Conservation (phyloP, 2,113 vertebrate species). For the Gambusia affinis region DNA sequence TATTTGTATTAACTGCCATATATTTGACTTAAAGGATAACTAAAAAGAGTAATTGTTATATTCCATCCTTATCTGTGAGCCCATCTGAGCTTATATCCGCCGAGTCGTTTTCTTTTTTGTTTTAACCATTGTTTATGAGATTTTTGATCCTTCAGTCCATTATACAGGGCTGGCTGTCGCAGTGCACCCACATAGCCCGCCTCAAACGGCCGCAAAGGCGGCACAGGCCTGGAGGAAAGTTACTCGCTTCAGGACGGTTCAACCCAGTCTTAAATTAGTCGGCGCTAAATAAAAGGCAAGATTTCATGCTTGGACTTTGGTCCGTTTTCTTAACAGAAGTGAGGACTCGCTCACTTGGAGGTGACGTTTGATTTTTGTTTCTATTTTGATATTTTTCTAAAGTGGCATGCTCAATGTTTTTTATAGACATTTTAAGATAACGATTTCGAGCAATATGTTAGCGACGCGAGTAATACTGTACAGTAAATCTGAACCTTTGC, state of each 20-base stretch:
- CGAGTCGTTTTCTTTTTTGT: slow-evolving; percentile 47
- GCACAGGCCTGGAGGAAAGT: slow-evolving; percentile 5
- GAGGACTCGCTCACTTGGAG: slow-evolving; percentile 6
- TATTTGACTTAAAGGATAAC: slow-evolving; percentile 10
- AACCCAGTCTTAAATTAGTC: slow-evolving; percentile 1
- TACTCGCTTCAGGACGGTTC: slow-evolving; percentile 5
- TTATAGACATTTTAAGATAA: slow-evolving; percentile 66
- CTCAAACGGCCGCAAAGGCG: slow-evolving; percentile 35
- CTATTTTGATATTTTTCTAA: slow-evolving; percentile 79
- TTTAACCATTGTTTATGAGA: slow-evolving; percentile 31
- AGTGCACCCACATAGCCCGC: slow-evolving; percentile 72
- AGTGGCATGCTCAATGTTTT: slow-evolving; percentile 52
- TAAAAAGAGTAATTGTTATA: slow-evolving; percentile 1
- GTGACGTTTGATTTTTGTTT: slow-evolving; percentile 46
- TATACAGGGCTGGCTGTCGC: slow-evolving; percentile 60
- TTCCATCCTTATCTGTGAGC: slow-evolving; percentile 26
- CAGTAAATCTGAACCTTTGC: slow-evolving; percentile 51
- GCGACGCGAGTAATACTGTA: slow-evolving; percentile 43
- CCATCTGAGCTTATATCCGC: slow-evolving; percentile 54
- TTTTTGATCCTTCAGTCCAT: slow-evolving; percentile 69
- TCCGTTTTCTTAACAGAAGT: background rate
- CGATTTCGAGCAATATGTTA: slow-evolving; percentile 63
- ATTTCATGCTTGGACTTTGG: background rate
- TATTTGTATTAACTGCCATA: background rate
- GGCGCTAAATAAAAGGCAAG: slow-evolving; percentile 15